Evolutionary conservation across 2,113 vertebrate species (phyloP), one percentile per base, ranked within the genome.

Genomic region (Oncorhynchus tshawytscha): DNA sequence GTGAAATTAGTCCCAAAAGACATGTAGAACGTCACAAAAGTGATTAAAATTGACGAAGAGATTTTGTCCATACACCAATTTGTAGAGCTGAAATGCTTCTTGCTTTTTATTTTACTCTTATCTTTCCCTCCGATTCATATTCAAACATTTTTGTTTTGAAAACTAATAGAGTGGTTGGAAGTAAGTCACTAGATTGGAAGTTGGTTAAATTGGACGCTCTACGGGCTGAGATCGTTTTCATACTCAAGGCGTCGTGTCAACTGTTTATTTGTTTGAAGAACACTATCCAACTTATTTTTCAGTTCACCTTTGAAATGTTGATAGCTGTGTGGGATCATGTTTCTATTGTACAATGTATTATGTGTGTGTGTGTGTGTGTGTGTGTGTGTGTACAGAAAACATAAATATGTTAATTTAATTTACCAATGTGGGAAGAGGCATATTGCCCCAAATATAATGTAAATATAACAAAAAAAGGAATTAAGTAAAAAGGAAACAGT

Each of bases 261-360:
- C 59, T 5, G 39, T 18, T 15, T 34, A 45, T 68, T 9, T 29
- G 6, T 68, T n/a, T 34, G 4, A 68, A 20, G 67, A 20, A 34
- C 67, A 68, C 20, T 20, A 29, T 39, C 13, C 2, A 13, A 5
- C 1, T 39, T 68, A 16, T n/a, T 62, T 62, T 62, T 62, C 20
- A 16, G 20, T 62, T 62, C 5, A n/a, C n/a, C 59, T n/a, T 62
- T 62, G 7, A 62, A n/a, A 62, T 62, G 59, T 62, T 62, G 51
- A 18, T 68, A 51, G 71, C 34, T 85, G 71, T 84, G 78, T 79
- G 75, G 73, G 84, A 84, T 90, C 85, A 84, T 82, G 84, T 90
- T 86, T 77, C 67, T 20, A 67, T 16, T 67, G 34, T 86, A 76
- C 84, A 73, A 75, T 88, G 74, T 86, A 57, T 9, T 27, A 1